Conservation (phyloP, 2,797 vertebrate species). For the Pipistrellus pygmaeus region DNA sequence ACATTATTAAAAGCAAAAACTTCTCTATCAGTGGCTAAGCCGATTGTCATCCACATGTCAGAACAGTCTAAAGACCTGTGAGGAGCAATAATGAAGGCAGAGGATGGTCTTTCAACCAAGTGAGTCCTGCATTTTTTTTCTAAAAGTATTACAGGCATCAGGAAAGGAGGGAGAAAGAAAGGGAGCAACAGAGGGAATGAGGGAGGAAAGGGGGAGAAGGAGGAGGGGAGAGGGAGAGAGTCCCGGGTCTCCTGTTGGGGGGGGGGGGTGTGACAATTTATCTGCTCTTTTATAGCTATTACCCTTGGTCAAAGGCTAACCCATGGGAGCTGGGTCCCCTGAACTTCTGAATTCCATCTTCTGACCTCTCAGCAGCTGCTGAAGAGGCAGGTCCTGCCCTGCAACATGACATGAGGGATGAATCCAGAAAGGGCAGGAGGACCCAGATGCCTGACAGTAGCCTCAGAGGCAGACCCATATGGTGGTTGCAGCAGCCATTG, state of each 20-base stretch:
- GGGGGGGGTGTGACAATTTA: fast-evolving
- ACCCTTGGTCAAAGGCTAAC: neutral
- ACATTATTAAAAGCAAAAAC: conserved; percentile 82
- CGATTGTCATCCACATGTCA: conserved; percentile 80
- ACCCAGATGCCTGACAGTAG: neutral
- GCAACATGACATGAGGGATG: neutral
- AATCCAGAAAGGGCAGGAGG: neutral
- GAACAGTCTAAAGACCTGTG: conserved; percentile 2
- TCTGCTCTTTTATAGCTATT: neutral
- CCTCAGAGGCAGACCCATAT: neutral
- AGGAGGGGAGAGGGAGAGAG: too few species aligned
- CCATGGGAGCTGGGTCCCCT: neutral
- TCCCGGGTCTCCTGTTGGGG: neutral
- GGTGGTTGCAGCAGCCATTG: neutral
- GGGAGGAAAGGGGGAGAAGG: neutral
- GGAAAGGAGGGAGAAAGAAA: neutral
- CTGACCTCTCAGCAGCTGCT: neutral
- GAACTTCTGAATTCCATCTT: neutral
- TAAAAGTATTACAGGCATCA: neutral
- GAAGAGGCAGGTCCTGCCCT: neutral
- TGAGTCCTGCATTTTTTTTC: neutral
- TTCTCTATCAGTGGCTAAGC: conserved; percentile 81
- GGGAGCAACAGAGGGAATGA: neutral
- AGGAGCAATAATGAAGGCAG: neutral
- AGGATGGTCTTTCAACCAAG: neutral